phyloP scores from a whole-genome alignment of 2,113 vertebrate species.

The Corvus cornix region DNA sequence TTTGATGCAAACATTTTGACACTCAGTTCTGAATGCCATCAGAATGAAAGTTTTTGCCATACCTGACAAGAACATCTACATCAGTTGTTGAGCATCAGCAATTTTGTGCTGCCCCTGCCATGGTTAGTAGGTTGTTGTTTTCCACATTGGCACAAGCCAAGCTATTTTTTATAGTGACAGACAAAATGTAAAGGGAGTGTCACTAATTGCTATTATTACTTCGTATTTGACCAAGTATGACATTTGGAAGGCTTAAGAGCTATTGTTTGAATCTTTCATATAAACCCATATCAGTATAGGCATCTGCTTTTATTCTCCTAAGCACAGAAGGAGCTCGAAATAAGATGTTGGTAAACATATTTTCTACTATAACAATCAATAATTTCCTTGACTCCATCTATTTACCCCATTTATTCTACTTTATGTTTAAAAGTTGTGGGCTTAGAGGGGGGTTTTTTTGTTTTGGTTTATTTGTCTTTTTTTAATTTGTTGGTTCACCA shows the following conservation, averaged over 20 bases:
- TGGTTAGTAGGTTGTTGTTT: neutral
- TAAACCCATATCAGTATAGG: neutral
- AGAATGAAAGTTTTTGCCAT: neutral
- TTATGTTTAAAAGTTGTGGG: neutral
- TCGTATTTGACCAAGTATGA: neutral
- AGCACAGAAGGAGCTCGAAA: neutral
- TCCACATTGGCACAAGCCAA: neutral
- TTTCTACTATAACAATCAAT: neutral
- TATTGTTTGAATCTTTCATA: neutral
- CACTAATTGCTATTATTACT: neutral
- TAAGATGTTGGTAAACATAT: neutral
- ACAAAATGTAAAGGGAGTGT: neutral
- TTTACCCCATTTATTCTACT: neutral
- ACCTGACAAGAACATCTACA: neutral
- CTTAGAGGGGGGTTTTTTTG: neutral
- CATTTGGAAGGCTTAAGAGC: neutral
- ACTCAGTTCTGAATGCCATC: neutral
- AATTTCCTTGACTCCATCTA: neutral
- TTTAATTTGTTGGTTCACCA: neutral
- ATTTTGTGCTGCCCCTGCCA: neutral
- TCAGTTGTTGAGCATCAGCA: neutral
- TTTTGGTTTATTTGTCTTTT: neutral
- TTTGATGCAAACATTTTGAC: neutral
- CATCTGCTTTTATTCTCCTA: neutral
- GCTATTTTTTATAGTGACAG: neutral